Base-by-base conservation (phyloP, 1,140 invertebrate species). In the Neuroterus valhalla region DNA sequence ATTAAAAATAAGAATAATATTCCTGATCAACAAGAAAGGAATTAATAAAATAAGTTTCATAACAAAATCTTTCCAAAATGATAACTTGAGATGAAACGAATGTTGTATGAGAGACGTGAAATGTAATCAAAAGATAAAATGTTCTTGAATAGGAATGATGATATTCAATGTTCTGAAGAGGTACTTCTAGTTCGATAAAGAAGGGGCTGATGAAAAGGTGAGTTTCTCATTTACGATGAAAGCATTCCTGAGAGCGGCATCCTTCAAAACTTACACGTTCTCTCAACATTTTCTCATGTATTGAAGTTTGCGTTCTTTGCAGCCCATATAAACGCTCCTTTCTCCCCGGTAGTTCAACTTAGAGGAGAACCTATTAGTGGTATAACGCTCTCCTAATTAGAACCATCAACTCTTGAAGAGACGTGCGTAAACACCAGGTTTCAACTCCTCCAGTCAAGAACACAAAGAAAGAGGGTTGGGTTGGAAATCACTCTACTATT, bases 151-250 rank as follows among this genome's bases (percentile, higher is more conserved):
- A 62, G 55, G 31, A 62, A 26, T 62, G 26, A 62, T 62, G 55
- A 31, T 62, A 62, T 62, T 31, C 26, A 62, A 62, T 31, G 52
- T 62, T 62, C 26, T 62, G 12, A 62, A 62, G 31, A 31, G 52
- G 52, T 26, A 15, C 26, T 62, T 62, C 21, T 62, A 31, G 67
- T 72, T 78, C 38, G 74, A 72, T 31, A 31, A 68, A 46, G 77
- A 70, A 55, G 68, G 68, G 78, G 68, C 77, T 77, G 72, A 82
- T 82, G 77, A 81, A 82, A 78, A 82, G 79, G 76, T 81, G 77
- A 76, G 74, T 77, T 82, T 82, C 74, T 81, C 81, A 81, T 82
- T 81, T 82, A 75, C 77, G 77, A 19, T 82, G 79, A 81, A 79
- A 82, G 79, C 75, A 62, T 55, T 62, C 74, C 79, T 55, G 77